Conservation (phyloP, 2,888 invertebrate genomes). For the Drosophila infuscata region DNA sequence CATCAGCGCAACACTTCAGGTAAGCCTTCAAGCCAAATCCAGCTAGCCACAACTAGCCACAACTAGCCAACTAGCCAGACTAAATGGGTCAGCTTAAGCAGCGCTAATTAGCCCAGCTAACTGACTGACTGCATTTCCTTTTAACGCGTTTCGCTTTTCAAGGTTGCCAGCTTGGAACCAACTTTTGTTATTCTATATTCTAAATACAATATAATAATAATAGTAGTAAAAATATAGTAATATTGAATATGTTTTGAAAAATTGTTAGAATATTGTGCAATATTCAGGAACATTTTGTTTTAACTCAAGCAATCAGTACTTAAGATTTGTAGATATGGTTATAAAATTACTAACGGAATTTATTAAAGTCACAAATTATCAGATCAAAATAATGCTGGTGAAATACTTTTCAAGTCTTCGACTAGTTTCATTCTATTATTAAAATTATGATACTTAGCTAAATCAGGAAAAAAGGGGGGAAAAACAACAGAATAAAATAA, state of each 20-base stretch:
- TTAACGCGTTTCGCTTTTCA: constrained; percentile 61
- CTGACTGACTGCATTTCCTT: constrained; percentile 52
- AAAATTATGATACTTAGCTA: not conserved
- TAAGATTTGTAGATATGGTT: not conserved
- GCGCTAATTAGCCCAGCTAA: constrained; percentile 40
- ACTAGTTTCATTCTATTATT: not conserved
- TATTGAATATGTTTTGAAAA: too few relatives aligned
- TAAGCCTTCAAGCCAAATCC: constrained; percentile 59
- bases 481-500: not conserved
- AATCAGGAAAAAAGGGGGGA: not conserved
- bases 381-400: not conserved
- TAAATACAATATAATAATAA: not conserved
- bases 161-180: constrained; percentile 61
- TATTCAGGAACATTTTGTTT: too few relatives aligned
- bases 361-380: not conserved
- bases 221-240: not conserved
- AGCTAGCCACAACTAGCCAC: not conserved
- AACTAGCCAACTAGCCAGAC: not conserved
- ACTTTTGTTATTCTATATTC: constrained; percentile 12
- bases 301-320: not conserved
- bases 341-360: not conserved
- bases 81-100: constrained; percentile 55
- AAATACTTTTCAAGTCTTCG: not conserved
- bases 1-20: constrained; percentile 74
- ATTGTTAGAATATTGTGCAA: too few relatives aligned